Conservation (phyloP, 2,113 vertebrate species). For the Ictalurus furcatus region DNA sequence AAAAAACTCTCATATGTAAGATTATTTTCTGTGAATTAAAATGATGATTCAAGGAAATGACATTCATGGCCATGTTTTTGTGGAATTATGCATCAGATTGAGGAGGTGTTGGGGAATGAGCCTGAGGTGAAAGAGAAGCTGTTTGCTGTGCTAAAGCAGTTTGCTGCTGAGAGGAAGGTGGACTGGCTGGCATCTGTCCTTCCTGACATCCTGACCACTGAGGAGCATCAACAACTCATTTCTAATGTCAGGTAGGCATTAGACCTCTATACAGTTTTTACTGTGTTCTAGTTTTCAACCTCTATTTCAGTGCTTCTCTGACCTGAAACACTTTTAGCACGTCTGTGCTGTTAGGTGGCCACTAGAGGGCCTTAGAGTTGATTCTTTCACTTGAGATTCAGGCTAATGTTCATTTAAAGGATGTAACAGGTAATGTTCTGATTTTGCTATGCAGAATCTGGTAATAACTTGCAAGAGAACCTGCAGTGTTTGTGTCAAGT, state of each 20-base stretch:
- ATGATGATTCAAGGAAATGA: not conserved
- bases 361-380: conserved; percentile 39
- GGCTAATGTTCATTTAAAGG: not conserved
- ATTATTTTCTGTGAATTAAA: not conserved
- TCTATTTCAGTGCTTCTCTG: conserved; percentile 39
- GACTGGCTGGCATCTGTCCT: conserved; percentile 86
- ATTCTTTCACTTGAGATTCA: not conserved
- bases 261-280: conserved; percentile 11
- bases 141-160: conserved; percentile 85
- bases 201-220: conserved; percentile 78
- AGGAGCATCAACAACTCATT: conserved; percentile 83
- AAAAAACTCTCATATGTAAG: not conserved
- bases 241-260: conserved; percentile 87
- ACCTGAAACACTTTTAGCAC: conserved; percentile 19
- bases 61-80: not conserved
- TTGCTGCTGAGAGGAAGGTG: conserved; percentile 84
- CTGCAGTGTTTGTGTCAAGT: not conserved
- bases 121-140: conserved; percentile 84
- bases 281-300: conserved; percentile 38
- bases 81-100: conserved; percentile 74
- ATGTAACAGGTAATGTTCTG: not conserved
- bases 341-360: conserved; percentile 26
- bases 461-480: not conserved
- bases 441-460: not conserved
- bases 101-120: conserved; percentile 83